Evolutionary conservation across 2,888 invertebrate species (phyloP).

Genomic region (Andrena hattorfiana): DNA sequence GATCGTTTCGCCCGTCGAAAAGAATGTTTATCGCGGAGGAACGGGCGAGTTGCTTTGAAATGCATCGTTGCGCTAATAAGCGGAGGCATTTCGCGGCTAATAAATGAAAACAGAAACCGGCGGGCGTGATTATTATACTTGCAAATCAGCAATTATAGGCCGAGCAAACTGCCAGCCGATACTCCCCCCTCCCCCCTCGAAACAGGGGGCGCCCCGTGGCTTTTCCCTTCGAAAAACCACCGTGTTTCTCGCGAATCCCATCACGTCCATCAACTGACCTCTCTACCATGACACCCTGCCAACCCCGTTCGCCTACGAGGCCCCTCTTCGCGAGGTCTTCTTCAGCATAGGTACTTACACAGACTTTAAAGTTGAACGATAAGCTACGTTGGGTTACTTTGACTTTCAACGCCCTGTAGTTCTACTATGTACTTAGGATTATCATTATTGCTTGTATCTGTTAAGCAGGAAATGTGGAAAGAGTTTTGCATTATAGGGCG

Average conservation of each 20-base stretch:
- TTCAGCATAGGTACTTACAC: too few relatives aligned
- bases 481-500: too few relatives aligned
- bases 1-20: slow-evolving; percentile 14
- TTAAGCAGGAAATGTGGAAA: too few relatives aligned
- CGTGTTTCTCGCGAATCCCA: slow-evolving; percentile 28
- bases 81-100: slow-evolving; percentile 79
- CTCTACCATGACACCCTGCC: slow-evolving; percentile 1
- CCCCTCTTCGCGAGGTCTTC: too few relatives aligned
- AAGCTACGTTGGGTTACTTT: too few relatives aligned
- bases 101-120: slow-evolving; percentile 79
- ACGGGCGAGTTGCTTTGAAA: slow-evolving; percentile 62
- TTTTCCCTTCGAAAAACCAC: slow-evolving; percentile 48
- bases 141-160: slow-evolving; percentile 81
- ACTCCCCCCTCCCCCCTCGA: slow-evolving; percentile 21
- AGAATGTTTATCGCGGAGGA: slow-evolving; percentile 45
- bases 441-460: too few relatives aligned
- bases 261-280: neutral
- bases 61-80: slow-evolving; percentile 78
- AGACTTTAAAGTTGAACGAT: too few relatives aligned
- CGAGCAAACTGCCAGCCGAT: slow-evolving; percentile 51
- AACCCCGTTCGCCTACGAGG: too few relatives aligned
- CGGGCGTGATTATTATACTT: slow-evolving; percentile 77
- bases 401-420: too few relatives aligned
- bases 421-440: too few relatives aligned
- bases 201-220: slow-evolving; percentile 21